Percentiles rank a stretch among this genome's conserved stretches.
phyloP scores from a whole-genome alignment of 2,113 vertebrate species.

The Cynoglossus semilaevis region DNA sequence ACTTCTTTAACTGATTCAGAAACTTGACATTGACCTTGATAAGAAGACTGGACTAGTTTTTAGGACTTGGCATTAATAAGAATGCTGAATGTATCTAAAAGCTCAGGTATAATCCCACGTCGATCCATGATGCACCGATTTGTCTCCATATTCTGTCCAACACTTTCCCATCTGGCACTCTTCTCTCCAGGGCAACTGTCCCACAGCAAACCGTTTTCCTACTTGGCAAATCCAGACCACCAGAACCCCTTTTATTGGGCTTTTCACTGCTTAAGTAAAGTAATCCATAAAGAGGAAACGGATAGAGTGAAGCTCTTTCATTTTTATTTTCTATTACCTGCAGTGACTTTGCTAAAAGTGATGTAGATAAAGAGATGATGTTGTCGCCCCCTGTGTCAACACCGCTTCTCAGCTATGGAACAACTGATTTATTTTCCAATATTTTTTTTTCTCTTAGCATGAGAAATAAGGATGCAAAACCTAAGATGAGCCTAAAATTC shows the following conservation, averaged over 20 bases:
- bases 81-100: no score
- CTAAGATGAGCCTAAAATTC: constrained; percentile 5
- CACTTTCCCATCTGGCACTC: constrained; percentile 40
- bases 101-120: no score
- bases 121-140: not conserved
- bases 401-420: constrained; percentile 42
- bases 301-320: not conserved
- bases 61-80: no score
- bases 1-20: no score
- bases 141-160: constrained; percentile 21
- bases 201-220: constrained; percentile 23
- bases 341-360: constrained; percentile 30
- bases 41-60: no score
- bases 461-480: constrained; percentile 42
- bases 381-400: constrained; percentile 40
- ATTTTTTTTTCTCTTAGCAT: constrained; percentile 46
- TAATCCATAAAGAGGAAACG: constrained; percentile 7
- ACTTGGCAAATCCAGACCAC: constrained; percentile 13
- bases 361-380: constrained; percentile 47
- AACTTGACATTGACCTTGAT: no score
- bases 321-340: constrained; percentile 1
- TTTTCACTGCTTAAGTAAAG: not conserved
- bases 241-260: constrained; percentile 15
- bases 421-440: constrained; percentile 49
- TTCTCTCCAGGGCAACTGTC: constrained; percentile 36